These are phyloP conservation scores for Willisornis vidua DNA, from an alignment of 2,113 vertebrate species.

Conservation along the genomic window DNA sequence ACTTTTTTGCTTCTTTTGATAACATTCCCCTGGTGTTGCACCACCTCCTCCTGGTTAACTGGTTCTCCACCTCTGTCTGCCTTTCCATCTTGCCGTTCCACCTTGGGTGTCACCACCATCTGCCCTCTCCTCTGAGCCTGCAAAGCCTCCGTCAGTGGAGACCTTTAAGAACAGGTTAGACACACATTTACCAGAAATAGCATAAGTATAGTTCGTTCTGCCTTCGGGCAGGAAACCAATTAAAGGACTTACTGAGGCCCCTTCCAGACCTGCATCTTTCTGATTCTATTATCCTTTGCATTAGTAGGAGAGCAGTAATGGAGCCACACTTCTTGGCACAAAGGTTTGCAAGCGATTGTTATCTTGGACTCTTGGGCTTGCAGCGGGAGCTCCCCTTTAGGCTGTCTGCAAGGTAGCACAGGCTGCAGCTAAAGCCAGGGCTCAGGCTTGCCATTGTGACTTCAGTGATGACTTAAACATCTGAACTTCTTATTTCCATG, in stretches of 20 bases:
- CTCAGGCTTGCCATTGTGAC: background rate
- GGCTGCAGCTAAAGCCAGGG: background rate
- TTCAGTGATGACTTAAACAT: background rate
- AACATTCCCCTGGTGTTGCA: background rate
- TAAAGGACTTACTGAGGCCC: slow-evolving; percentile 16
- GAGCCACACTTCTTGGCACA: slow-evolving; percentile 19
- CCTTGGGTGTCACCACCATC: background rate
- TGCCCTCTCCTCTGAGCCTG: background rate
- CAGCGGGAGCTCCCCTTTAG: background rate
- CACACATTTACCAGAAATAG: slow-evolving; percentile 40
- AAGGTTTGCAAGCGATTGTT: background rate
- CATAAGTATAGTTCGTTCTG: background rate
- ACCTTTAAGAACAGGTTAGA: slow-evolving; percentile 12
- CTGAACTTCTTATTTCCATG: background rate
- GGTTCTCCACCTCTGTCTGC: background rate
- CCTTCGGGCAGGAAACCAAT: slow-evolving; percentile 43
- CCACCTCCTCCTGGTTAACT: background rate
- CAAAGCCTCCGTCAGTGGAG: background rate
- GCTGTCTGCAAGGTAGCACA: background rate
- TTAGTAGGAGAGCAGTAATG: slow-evolving; percentile 43
- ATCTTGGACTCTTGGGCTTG: background rate
- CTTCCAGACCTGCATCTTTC: slow-evolving; percentile 24
- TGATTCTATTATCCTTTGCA: slow-evolving; percentile 45
- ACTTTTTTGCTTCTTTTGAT: background rate
- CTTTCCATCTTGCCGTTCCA: background rate